Evolutionary conservation across 2,888 invertebrate genomes (phyloP), one percentile per base, ranked within the genome.

Genomic region (Microplitis deprimator): DNA sequence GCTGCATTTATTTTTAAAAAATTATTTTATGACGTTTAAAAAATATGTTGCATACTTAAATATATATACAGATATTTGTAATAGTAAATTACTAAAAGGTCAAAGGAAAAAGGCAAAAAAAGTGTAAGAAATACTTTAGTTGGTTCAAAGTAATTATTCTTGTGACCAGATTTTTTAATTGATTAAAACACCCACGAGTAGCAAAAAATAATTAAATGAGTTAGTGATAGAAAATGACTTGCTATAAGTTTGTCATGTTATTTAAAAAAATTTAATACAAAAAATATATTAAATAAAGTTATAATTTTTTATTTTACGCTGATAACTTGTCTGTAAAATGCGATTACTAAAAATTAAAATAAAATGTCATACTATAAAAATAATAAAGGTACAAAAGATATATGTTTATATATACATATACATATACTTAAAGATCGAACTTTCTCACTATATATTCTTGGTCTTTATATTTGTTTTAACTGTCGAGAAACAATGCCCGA

Each of bases 401-500:
- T 29, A 29, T 29, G 29, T 29, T 29, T 29, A 29, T 29, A 29
- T 29, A 29, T 29, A 50, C 13, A 50, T 50, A 13, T 50, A 50
- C 50, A 50, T 50, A 50, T 50, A 50, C 50, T 50, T 50, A 50
- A 50, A 50, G 50, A 50, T 50, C 13, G 50, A 50, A 50, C 10
- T 50, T 50, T 50, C 10, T 50, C 3, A 50, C 50, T 13, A 13
- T 50, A 13, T 50, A 62, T 16, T 62, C 20, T 62, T 16, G 62
- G 62, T 20, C 7, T 16, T 16, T 62, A 62, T 50, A 50, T 50
- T 50, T 50, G 50, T 50, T 50, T 65, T 38, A 29, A 65, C 65
- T 65, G 65, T 65, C 65, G 13, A 13, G 13, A 13, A 65, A 65
- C 65, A 65, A 65, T 65, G 13, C 38, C n/a, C 10, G 20, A 65